phyloP scores from a whole-genome alignment of 1,140 invertebrate species.

The Drosophila chauvacae region DNA sequence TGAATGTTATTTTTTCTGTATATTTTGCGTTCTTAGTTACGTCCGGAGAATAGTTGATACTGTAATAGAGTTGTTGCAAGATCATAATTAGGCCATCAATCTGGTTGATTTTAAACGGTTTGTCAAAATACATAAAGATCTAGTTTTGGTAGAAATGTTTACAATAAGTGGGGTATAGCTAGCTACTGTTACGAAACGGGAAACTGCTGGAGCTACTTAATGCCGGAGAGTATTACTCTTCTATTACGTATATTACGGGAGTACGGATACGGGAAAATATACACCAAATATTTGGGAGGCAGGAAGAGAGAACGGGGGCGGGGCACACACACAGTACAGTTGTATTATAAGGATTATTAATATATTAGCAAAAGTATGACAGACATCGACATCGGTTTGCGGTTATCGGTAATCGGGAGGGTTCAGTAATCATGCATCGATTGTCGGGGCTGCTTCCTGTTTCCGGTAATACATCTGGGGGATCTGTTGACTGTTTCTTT shows the following conservation, averaged over 20 bases:
- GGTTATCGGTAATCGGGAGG: conserved; percentile 7
- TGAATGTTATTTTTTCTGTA: conserved; percentile 31
- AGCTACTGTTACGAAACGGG: conserved; percentile 54
- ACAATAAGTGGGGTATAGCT: conserved; percentile 33
- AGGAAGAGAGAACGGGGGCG: conserved; percentile 1
- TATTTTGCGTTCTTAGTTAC: conserved; percentile 66
- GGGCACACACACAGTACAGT: conserved; percentile 32
- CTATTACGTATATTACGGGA: conserved; percentile 41
- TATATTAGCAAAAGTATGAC: conserved; percentile 28
- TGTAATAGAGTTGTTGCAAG: conserved; percentile 82
- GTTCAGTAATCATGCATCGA: conserved; percentile 30
- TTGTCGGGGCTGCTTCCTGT: conserved; percentile 11
- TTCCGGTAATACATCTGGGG: conserved; percentile 23
- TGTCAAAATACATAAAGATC: conserved; percentile 56
- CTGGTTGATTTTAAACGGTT: conserved; percentile 59
- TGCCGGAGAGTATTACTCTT: conserved; percentile 16
- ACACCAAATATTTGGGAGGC: conserved; percentile 36
- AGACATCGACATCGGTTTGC: conserved; percentile 42
- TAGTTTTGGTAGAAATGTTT: conserved; percentile 30
- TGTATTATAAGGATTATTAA: conserved; percentile 4
- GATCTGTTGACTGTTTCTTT: conserved; percentile 11
- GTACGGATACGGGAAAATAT: conserved; percentile 33
- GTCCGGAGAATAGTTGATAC: conserved; percentile 83
- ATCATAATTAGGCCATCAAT: conserved; percentile 76
- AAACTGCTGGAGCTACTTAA: conserved; percentile 33